phyloP scores from a whole-genome alignment of 2,113 vertebrate genomes.

The Eretmochelys imbricata region DNA sequence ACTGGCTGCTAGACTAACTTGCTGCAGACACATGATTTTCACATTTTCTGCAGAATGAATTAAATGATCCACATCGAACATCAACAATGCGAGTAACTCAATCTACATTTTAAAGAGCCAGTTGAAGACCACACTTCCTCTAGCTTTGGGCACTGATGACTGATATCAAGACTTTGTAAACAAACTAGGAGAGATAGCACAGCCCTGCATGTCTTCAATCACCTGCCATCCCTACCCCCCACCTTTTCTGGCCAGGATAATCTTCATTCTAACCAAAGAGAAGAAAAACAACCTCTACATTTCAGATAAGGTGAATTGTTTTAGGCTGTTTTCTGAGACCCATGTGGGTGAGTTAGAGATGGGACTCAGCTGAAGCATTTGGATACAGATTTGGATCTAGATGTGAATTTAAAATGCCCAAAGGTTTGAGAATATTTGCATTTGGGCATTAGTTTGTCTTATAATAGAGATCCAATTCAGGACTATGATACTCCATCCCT shows the following conservation, averaged over 20 bases:
- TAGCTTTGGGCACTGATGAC: slow-evolving; percentile 46
- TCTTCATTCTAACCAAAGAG: slow-evolving; percentile 24
- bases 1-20: slow-evolving; percentile 54
- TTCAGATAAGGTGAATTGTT: slow-evolving; percentile 8
- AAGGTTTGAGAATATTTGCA: background rate
- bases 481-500: background rate
- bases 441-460: background rate
- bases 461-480: background rate
- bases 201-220: slow-evolving; percentile 12
- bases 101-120: slow-evolving; percentile 63
- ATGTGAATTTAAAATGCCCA: background rate
- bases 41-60: slow-evolving; percentile 63
- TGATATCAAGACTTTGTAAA: slow-evolving; percentile 57
- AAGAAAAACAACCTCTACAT: background rate
- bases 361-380: background rate
- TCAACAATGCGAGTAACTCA: slow-evolving; percentile 51
- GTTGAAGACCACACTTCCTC: slow-evolving; percentile 45
- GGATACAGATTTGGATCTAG: background rate
- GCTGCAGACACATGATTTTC: slow-evolving; percentile 53
- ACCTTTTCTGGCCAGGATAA: slow-evolving; percentile 6
- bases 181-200: slow-evolving; percentile 40
- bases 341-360: background rate
- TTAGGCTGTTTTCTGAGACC: background rate
- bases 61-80: slow-evolving; percentile 60
- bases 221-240: background rate